Evolutionary conservation across 1,140 invertebrate species (phyloP).

Genomic region (Homalodisca vitripennis): DNA sequence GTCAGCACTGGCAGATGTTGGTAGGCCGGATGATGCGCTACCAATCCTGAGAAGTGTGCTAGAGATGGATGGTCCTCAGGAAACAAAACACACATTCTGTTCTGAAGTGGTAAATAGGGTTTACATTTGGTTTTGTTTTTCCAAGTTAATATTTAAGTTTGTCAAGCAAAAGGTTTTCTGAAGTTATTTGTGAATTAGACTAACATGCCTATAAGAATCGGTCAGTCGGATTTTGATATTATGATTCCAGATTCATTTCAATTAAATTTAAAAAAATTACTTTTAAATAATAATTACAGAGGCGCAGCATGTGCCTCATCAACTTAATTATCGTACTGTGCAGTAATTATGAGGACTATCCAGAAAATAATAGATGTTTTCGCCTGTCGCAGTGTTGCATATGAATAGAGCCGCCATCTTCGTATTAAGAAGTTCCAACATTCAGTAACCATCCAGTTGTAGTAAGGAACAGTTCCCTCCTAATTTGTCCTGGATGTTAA

Average conservation of each 20-base stretch:
- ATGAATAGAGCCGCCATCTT: too few species aligned
- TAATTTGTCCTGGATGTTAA: too few species aligned
- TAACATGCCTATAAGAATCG: slow-evolving; percentile 3
- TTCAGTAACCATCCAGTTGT: too few species aligned
- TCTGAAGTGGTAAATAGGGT: slow-evolving; percentile 51
- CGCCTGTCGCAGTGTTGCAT: too few species aligned
- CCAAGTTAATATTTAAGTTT: slow-evolving; percentile 9
- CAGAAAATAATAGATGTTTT: too few species aligned
- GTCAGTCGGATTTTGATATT: not conserved
- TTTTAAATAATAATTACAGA: not conserved
- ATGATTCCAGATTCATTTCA: not conserved
- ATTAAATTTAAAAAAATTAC: not conserved
- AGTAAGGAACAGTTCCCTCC: too few species aligned
- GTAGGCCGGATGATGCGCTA: slow-evolving; percentile 62
- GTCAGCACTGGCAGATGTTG: slow-evolving; percentile 57
- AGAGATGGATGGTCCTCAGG: slow-evolving; percentile 54
- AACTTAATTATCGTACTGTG: too few species aligned
- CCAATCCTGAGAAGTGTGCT: slow-evolving; percentile 57
- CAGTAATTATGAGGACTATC: too few species aligned
- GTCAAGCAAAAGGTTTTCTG: slow-evolving; percentile 10
- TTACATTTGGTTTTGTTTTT: too few species aligned
- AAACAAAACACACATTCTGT: slow-evolving; percentile 54
- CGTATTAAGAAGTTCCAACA: too few species aligned
- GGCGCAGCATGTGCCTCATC: too few species aligned
- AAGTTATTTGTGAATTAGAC: not conserved